phyloP scores from a whole-genome alignment of 2,888 invertebrate genomes.

The Nemoura dubitans region DNA sequence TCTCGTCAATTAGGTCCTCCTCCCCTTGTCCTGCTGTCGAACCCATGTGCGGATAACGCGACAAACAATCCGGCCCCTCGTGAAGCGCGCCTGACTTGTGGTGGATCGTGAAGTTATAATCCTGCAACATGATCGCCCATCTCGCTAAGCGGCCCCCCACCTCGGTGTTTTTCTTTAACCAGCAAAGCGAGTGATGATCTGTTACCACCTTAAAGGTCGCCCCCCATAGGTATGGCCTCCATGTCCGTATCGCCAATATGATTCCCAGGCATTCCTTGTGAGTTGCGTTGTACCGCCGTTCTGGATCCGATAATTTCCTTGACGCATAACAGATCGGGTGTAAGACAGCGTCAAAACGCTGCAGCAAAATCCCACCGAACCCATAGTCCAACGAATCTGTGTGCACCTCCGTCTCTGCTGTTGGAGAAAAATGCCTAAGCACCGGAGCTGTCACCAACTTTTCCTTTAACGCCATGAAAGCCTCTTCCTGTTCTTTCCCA shows the following conservation, averaged over 20 bases:
- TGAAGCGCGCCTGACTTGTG: constrained; percentile 24
- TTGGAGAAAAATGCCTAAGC: constrained; percentile 51
- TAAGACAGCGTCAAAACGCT: neutral
- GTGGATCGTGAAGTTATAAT: constrained; percentile 19
- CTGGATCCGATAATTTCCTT: neutral
- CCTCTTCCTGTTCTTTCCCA: constrained; percentile 20
- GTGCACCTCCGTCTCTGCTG: neutral
- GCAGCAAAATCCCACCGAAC: constrained; percentile 35
- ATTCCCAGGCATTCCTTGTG: constrained; percentile 20
- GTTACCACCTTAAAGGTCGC: constrained; percentile 22
- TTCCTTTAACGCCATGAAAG: constrained; percentile 49
- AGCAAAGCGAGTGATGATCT: constrained; percentile 45
- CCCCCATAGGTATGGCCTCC: neutral
- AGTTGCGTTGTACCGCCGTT: constrained; percentile 3
- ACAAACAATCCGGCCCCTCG: constrained; percentile 18
- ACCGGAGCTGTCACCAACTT: constrained; percentile 51
- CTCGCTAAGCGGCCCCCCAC: constrained; percentile 38
- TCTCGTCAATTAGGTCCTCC: neutral
- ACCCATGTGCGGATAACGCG: neutral
- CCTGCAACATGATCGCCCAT: constrained; percentile 36
- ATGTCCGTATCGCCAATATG: neutral
- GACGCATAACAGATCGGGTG: constrained; percentile 25
- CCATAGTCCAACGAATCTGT: constrained; percentile 30
- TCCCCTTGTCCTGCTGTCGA: neutral
- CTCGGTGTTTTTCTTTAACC: constrained; percentile 29